Percentiles rank a stretch among this genome's conserved stretches.
Conservation (phyloP, 2,888 invertebrate genomes). For the Sepioteuthis lessoniana region DNA sequence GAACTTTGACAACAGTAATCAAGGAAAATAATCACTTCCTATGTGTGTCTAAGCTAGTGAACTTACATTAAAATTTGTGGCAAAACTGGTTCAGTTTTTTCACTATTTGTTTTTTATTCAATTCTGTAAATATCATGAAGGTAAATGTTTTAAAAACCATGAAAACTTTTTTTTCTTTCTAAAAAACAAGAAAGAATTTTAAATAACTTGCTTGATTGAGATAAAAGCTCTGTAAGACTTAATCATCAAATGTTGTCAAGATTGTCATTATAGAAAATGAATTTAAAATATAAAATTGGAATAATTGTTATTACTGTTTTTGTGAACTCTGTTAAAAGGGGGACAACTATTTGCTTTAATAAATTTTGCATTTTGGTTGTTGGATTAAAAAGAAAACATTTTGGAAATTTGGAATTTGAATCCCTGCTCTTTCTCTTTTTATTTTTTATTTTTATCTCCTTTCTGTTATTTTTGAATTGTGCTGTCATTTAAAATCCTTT, state of each 20-base stretch:
- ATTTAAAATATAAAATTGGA: background rate
- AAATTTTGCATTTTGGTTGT: background rate
- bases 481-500: conserved; percentile 23
- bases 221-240: too few species aligned
- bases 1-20: too few species aligned
- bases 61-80: too few species aligned
- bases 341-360: background rate
- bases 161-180: too few species aligned
- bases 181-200: too few species aligned
- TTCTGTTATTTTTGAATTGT: background rate
- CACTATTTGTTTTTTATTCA: too few species aligned
- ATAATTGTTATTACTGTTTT: background rate
- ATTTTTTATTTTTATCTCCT: background rate
- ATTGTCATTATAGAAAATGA: background rate
- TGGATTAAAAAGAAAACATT: background rate
- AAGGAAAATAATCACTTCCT: too few species aligned
- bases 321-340: background rate
- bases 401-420: background rate
- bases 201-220: too few species aligned
- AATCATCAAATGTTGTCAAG: background rate
- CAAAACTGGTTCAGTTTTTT: too few species aligned
- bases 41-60: too few species aligned
- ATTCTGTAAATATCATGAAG: too few species aligned
- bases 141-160: too few species aligned
- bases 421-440: background rate